A percentile compares a stretch with the other conserved stretches of the same genome.
phyloP scores from a whole-genome alignment of 2,113 vertebrate species.

The Lagopus muta region DNA sequence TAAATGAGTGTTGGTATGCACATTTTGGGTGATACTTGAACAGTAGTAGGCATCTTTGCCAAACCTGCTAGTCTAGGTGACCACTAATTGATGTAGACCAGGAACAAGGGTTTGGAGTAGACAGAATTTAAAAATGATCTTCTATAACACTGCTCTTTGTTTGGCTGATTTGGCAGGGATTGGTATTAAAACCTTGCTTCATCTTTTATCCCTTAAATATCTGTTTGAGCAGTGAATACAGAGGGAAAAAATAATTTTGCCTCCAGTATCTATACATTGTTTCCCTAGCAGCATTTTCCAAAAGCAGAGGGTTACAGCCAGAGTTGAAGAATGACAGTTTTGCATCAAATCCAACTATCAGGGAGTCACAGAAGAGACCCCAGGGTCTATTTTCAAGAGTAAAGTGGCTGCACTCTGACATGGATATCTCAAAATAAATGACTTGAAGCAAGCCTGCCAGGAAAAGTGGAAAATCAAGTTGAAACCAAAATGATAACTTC shows the following conservation, averaged over 20 bases:
- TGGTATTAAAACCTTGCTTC: slow-evolving; percentile 25
- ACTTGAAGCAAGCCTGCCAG: slow-evolving; percentile 2
- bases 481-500: slow-evolving; percentile 36
- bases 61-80: neutral
- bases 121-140: neutral
- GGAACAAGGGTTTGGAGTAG: neutral
- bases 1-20: neutral
- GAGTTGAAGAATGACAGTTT: slow-evolving; percentile 41
- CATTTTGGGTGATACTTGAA: neutral
- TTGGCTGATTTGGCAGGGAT: slow-evolving; percentile 3
- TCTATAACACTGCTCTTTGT: neutral
- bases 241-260: slow-evolving; percentile 7
- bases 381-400: slow-evolving; percentile 17
- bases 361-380: neutral
- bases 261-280: neutral
- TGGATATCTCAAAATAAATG: neutral
- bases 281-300: neutral
- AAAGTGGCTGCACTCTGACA: neutral
- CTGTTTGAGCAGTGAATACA: neutral
- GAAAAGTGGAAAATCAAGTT: slow-evolving; percentile 1
- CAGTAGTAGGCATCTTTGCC: neutral
- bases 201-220: slow-evolving; percentile 4
- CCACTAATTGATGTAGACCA: neutral
- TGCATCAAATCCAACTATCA: slow-evolving; percentile 4
- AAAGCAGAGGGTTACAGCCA: slow-evolving; percentile 32